Base-by-base conservation (phyloP, 2,113 vertebrate species). In the Scomber colias region DNA sequence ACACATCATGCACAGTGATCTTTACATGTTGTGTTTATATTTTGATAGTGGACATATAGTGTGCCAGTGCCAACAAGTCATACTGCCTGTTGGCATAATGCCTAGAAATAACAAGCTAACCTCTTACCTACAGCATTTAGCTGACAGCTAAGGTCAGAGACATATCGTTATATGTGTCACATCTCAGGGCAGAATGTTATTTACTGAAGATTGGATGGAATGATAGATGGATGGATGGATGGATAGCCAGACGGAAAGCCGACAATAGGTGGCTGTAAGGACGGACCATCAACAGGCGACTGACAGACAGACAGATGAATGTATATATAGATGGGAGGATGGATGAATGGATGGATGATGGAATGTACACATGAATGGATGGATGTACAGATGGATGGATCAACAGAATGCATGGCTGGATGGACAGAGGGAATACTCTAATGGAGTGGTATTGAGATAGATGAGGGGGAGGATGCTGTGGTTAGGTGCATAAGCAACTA, bases 401-500 rank as follows among this genome's bases (percentile, higher is more conserved):
- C 35, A 40, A 40, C 35, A 40, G 14, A 11, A 44, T 53, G 27
- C 73, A 78, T 45, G 63, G 63, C 27, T 12, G 63, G 53, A 71
- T 86, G 89, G 84, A 91, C 64, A 65, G 76, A 83, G 65, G 82
- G 85, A 69, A 83, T 70, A 59, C 69, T 87, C 76, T 80, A 87
- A 89, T 91, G 77, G 84, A 90, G 77, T 77, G 79, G 75, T 77
- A 90, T 86, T 87, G 87, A 89, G 90, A 93, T 86, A 65, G 87
- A 92, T 91, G 91, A 91, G 89, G 78, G 79, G 90, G 89, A 86
- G 82, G 90, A 82, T 78, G 85, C 86, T 84, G 90, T 83, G 87
- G 86, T 92, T 89, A 89, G 92, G 90, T 92, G 87, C 90, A 90
- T 91, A 89, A 89, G 92, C 90, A 74, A 80, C 85, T 88, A 88